These are phyloP conservation scores for Arenaria interpres DNA, from an alignment of 2,113 vertebrate genomes.

Conservation along the genomic window DNA sequence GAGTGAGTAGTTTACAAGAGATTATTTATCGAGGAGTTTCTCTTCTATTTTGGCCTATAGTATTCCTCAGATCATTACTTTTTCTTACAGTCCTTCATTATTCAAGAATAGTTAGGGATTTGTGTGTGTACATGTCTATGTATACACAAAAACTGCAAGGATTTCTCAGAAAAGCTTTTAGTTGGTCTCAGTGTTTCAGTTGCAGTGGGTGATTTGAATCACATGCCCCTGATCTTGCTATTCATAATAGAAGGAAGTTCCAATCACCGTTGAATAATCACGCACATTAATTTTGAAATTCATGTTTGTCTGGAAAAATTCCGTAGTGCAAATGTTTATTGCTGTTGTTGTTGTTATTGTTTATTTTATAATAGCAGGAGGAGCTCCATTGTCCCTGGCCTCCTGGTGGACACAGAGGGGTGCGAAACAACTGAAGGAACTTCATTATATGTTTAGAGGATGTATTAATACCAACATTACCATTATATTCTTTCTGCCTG, in stretches of 20 bases:
- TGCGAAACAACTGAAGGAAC: background rate
- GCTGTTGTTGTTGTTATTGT: constrained; percentile 28
- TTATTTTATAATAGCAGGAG: constrained; percentile 27
- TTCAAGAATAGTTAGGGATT: background rate
- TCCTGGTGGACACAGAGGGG: constrained; percentile 37
- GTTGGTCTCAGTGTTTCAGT: background rate
- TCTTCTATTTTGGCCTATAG: background rate
- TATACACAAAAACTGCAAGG: background rate
- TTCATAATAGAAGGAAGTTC: background rate
- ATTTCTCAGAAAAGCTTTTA: background rate
- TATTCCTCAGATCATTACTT: background rate
- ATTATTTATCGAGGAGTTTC: constrained; percentile 18
- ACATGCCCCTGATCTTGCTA: background rate
- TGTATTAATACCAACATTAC: background rate
- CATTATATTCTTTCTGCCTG: background rate
- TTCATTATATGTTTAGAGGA: constrained; percentile 16
- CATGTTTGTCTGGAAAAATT: background rate
- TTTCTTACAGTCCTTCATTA: background rate
- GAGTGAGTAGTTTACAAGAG: background rate
- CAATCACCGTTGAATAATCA: background rate
- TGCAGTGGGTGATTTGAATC: background rate
- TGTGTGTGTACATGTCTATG: background rate
- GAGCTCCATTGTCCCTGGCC: background rate
- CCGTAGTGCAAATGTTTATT: constrained; percentile 18
- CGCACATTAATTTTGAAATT: background rate